Conservation (phyloP, 1,140 invertebrate species). For the Lerema accius region DNA sequence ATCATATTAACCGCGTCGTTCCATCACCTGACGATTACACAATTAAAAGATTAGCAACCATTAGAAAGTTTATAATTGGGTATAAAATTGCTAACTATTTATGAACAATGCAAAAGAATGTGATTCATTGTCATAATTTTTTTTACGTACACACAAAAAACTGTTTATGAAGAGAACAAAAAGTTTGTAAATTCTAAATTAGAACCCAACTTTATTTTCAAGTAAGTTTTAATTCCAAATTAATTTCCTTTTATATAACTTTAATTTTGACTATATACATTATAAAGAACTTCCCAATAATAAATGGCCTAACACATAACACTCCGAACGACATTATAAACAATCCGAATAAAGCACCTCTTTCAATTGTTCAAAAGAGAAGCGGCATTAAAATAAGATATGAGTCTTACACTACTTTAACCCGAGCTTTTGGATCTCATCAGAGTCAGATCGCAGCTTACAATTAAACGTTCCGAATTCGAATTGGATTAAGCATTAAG, state of each 20-base stretch:
- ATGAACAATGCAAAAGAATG: slow-evolving; percentile 13
- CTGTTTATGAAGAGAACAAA: no score
- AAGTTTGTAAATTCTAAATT: no score
- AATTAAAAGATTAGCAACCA: slow-evolving; percentile 22
- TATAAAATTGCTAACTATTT: slow-evolving; percentile 12
- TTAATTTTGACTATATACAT: no score
- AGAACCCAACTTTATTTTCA: no score
- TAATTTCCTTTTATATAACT: no score
- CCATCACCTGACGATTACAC: slow-evolving; percentile 17
- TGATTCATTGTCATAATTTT: neutral
- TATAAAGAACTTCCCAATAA: no score
- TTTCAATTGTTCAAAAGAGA: slow-evolving; percentile 50
- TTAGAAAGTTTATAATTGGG: slow-evolving; percentile 28
- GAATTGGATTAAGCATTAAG: slow-evolving; percentile 60
- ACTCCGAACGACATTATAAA: neutral
- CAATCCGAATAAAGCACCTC: slow-evolving; percentile 37
- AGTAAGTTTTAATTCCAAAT: no score
- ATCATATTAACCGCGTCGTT: neutral
- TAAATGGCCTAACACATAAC: no score
- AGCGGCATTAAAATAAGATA: slow-evolving; percentile 53
- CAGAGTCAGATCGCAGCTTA: slow-evolving; percentile 43
- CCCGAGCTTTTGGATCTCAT: slow-evolving; percentile 49
- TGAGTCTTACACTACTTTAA: slow-evolving; percentile 50
- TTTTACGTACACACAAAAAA: no score
- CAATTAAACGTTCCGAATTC: slow-evolving; percentile 57